These are phyloP conservation scores for Beroe forskalii DNA, from an alignment of 37 sponge, comb jelly and placozoan genomes.

Conservation along the genomic window DNA sequence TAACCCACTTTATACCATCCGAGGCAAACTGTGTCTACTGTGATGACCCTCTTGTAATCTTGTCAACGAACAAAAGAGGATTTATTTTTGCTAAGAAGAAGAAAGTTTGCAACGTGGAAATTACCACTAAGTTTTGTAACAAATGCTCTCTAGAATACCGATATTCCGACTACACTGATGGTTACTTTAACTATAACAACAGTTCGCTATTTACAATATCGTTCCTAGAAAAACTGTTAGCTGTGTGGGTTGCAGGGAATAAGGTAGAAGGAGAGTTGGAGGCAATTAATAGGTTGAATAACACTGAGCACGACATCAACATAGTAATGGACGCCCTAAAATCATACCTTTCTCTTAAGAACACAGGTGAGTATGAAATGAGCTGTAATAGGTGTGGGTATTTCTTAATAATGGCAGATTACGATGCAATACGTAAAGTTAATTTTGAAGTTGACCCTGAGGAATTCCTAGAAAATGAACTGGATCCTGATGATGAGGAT, in stretches of 20 bases:
- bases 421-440: slow-evolving; percentile 16
- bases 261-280: neutral
- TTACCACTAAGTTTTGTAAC: neutral
- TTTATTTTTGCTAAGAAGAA: neutral
- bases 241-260: neutral
- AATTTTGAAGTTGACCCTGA: neutral
- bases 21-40: neutral
- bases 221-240: neutral
- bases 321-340: neutral
- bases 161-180: neutral
- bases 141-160: neutral
- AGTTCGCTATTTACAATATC: neutral
- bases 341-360: neutral
- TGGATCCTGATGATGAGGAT: neutral
- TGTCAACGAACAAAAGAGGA: neutral
- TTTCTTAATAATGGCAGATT: neutral
- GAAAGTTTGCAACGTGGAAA: neutral
- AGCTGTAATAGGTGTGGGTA: slow-evolving; percentile 33
- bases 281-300: neutral
- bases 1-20: neutral
- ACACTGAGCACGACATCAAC: neutral
- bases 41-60: neutral
- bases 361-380: neutral
- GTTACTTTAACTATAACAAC: slow-evolving; percentile 13
- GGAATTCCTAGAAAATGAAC: neutral